Evolutionary conservation across 2,797 vertebrate genomes (phyloP).

Genomic region (Malacoraja senta): DNA sequence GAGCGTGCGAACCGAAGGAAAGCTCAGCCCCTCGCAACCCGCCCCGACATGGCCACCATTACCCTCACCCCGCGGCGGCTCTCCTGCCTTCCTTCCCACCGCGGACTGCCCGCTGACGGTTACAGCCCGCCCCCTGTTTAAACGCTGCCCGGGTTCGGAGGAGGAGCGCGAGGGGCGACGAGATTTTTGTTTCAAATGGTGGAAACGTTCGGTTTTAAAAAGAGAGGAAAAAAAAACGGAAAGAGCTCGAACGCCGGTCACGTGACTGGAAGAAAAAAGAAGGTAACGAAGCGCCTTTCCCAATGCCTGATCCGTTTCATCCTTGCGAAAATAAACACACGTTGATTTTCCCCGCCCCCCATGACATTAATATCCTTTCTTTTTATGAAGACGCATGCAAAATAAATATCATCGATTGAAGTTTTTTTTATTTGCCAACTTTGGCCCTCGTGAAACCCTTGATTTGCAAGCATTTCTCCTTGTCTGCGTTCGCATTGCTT

Average conservation of each 20-base stretch:
- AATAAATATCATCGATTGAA: background rate
- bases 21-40: constrained; percentile 22
- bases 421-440: background rate
- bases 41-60: background rate
- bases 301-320: constrained; percentile 2
- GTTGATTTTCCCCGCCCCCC: background rate
- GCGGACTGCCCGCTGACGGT: background rate
- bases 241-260: constrained; percentile 22
- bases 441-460: background rate
- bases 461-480: background rate
- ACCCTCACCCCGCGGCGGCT: background rate
- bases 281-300: constrained; percentile 11
- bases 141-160: background rate
- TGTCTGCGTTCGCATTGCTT: background rate
- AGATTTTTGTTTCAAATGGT: background rate
- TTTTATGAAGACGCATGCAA: background rate
- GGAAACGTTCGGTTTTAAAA: background rate
- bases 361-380: background rate
- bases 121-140: background rate
- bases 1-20: background rate
- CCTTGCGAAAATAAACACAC: background rate
- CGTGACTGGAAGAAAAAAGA: constrained; percentile 26
- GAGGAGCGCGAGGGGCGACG: background rate
- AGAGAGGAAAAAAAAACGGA: constrained; percentile 36
- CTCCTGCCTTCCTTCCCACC: background rate